Conservation (phyloP, 2,888 invertebrate genomes). For the Drosophila mayaguana region DNA sequence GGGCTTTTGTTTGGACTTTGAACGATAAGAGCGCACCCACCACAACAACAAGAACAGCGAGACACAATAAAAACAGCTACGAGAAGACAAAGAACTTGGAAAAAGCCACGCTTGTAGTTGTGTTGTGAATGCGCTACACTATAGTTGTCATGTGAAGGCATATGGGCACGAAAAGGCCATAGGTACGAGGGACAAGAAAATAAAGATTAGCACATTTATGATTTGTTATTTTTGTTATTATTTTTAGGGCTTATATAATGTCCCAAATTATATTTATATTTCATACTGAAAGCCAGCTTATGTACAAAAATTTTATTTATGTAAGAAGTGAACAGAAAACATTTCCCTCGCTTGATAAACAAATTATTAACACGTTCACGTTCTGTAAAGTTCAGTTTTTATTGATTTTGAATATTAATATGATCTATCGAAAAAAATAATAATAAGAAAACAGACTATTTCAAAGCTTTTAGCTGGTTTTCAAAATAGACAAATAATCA, state of each 20-base stretch:
- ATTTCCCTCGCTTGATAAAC: neutral
- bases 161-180: constrained; percentile 39
- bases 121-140: constrained; percentile 60
- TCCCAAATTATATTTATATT: neutral
- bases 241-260: constrained; percentile 11
- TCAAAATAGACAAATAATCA: constrained; percentile 3
- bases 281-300: neutral
- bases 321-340: neutral
- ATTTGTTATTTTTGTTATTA: constrained; percentile 3
- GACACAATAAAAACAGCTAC: constrained; percentile 19
- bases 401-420: neutral
- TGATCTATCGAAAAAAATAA: neutral
- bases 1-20: constrained; percentile 71
- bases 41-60: constrained; percentile 42
- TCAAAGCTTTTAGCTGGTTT: neutral
- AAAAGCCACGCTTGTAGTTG: constrained; percentile 64
- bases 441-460: neutral
- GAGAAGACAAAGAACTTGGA: constrained; percentile 66
- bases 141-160: constrained; percentile 44
- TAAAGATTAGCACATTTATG: constrained; percentile 23
- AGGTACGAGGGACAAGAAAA: constrained; percentile 14
- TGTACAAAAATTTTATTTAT: neutral
- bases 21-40: constrained; percentile 68
- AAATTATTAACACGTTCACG: neutral
- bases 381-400: neutral